Evolutionary conservation across 1,140 invertebrate genomes (phyloP).

Genomic region (Helicoverpa armigera): DNA sequence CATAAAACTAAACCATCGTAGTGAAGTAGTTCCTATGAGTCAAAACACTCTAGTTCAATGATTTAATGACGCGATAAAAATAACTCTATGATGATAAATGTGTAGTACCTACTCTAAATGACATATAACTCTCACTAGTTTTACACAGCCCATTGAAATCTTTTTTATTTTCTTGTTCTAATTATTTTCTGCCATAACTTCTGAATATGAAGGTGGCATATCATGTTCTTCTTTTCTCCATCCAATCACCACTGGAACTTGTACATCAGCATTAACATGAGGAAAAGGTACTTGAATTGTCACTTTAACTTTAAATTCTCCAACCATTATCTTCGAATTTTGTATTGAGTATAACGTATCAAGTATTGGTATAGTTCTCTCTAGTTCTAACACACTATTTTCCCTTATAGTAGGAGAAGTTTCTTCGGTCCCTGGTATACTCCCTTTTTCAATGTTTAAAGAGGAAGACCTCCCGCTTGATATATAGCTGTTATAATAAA

Average conservation of each 20-base stretch:
- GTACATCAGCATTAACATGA: not conserved
- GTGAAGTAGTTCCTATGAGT: too few relatives aligned
- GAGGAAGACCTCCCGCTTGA: too few relatives aligned
- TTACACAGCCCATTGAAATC: too few relatives aligned
- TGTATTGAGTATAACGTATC: conserved; percentile 2
- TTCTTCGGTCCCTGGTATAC: not conserved
- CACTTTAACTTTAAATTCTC: conserved; percentile 4
- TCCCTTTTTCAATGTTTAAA: too few relatives aligned
- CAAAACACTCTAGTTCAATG: too few relatives aligned
- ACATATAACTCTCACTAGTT: too few relatives aligned
- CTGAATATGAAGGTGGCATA: not conserved
- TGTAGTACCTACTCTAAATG: too few relatives aligned
- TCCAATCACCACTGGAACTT: conserved; percentile 21
- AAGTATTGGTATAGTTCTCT: not conserved
- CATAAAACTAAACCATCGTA: too few relatives aligned
- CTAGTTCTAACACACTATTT: not conserved
- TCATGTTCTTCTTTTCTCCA: not conserved
- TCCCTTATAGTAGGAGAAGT: not conserved
- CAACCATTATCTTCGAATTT: not conserved
- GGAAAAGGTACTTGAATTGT: not conserved
- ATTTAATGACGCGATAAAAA: too few relatives aligned
- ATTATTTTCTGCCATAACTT: not conserved
- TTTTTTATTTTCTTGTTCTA: too few relatives aligned
- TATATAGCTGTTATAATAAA: not conserved
- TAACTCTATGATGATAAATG: too few relatives aligned